Base-by-base conservation (phyloP, 2,113 vertebrate species). In the Carassius auratus region DNA sequence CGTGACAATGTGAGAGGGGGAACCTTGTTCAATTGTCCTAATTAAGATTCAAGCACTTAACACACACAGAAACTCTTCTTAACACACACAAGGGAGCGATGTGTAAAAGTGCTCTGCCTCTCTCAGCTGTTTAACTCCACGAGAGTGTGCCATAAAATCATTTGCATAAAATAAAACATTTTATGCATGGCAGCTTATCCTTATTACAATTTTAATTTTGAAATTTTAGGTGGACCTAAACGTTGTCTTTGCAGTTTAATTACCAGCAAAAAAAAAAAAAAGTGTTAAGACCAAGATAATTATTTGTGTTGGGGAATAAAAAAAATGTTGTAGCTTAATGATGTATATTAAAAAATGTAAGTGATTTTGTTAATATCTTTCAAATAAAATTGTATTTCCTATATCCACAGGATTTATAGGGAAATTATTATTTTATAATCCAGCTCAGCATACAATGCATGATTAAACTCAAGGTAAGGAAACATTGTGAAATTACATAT, bases 401-500 rank as follows among this genome's bases (percentile, higher is more conserved):
- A 42, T 71, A 38, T 38, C 68, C 68, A 38, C 8, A 21, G 38
- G 52, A 9, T 55, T 5, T 17, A 55, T 52, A 6, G 23, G n/a
- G 23, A 10, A 30, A 33, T 17, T 33, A 10, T 55, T 9, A 55
- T 26, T 76, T 76, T 55, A 55, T 21, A 33, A 76, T 76, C 52
- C 23, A 15, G 23, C 48, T 76, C 50, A 33, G 50, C 48, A 76
- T 55, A 5, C 69, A 76, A 2, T 19, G 75, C 45, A 26, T 73
- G 0, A 52, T 76, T 76, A 8, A 52, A 52, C 75, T 42, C 52
- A 62, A 68, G 36, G 19, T 61, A 88, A 76, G 66, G 62, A 83
- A 88, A 90, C 89, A 78, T 88, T 82, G 90, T 94, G 91, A 95
- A 95, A 94, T 94, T 93, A 91, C 92, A 94, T 94, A 95, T 91